Base-by-base conservation (phyloP, 2,888 invertebrate genomes). In the Chloromyia formosa region DNA sequence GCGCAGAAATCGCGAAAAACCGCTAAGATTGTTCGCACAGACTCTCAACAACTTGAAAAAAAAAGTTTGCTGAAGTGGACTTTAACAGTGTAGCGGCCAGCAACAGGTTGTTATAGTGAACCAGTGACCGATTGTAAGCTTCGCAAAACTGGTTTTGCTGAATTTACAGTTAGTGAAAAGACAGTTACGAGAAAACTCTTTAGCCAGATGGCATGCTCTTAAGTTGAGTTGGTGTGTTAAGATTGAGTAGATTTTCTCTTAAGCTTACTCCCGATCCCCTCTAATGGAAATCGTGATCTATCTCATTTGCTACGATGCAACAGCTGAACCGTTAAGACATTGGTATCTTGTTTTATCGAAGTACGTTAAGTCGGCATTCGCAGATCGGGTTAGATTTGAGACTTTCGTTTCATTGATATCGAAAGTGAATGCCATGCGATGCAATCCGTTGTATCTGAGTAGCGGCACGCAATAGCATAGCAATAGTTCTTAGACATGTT, bases 1-100 rank as follows among this genome's bases (percentile, higher is more conserved):
- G 27, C 7, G 7, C 7, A 35, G 27, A 35, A 7, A 35, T 35
- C 27, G 27, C 27, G 27, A 35, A 35, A 35, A 35, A 35, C 27
- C 27, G 27, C 27, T 35, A 35, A 35, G 27, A 35, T 35, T 35
- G 27, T 35, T 7, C 7, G 27, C 27, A 35, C 27, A 2, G 7
- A 7, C 27, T 35, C 27, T 35, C 27, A 35, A 35, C 27, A 35
- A 7, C 27, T 35, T 2, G 27, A 35, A 4, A 7, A 35, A 35
- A 35, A 35, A 35, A 7, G 7, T 35, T 35, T n/a, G n/a, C n/a
- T n/a, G 58, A 58, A 1, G 0, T 5, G 18, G 18, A 23, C 45
- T 75, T 75, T 73, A 73, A 68, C 75, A 75, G 75, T 75, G 75
- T 75, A 75, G 10, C 42, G 14, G 16, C 27, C 7, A 40, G 12